Conservation (phyloP, 2,888 invertebrate genomes). For the Geophilus truncorum region DNA sequence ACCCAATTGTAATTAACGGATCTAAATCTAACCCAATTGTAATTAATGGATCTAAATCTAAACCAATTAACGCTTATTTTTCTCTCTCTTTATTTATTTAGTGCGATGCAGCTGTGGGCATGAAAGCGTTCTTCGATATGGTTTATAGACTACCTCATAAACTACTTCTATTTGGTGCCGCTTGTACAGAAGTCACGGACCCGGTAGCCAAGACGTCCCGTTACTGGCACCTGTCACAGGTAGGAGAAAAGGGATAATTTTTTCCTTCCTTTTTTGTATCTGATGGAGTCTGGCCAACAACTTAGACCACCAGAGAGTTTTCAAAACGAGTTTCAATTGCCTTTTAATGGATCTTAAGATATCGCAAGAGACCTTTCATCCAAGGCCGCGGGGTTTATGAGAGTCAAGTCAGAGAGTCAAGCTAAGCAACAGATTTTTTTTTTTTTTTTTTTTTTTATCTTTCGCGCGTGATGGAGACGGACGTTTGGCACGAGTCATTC, state of each 20-base stretch:
- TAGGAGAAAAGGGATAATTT: constrained; percentile 51
- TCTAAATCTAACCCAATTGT: too few relatives aligned
- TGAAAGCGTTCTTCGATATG: constrained; percentile 94
- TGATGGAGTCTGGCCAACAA: not conserved
- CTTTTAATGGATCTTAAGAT: not conserved
- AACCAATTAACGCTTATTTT: not conserved
- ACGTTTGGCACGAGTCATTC: too few relatives aligned
- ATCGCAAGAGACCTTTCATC: not conserved
- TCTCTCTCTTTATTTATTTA: constrained; percentile 50
- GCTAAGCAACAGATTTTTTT: not conserved
- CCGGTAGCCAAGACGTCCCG: constrained; percentile 95
- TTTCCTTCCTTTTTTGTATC: not conserved
- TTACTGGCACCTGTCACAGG: constrained; percentile 95
- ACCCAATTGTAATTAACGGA: too few relatives aligned
- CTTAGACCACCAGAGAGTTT: not conserved
- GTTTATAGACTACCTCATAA: constrained; percentile 70
- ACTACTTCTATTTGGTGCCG: constrained; percentile 92
- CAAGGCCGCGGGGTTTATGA: not conserved
- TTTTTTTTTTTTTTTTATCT: too few relatives aligned
- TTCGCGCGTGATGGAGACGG: too few relatives aligned
- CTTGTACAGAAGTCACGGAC: constrained; percentile 93
- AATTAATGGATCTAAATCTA: constrained; percentile 25
- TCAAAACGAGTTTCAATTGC: not conserved
- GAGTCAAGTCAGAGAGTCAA: not conserved
- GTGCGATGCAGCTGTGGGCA: constrained; percentile 92